Percentiles rank a stretch among this genome's conserved stretches.
Conservation (phyloP, 2,113 vertebrate genomes). For the Mesocricetus auratus region DNA sequence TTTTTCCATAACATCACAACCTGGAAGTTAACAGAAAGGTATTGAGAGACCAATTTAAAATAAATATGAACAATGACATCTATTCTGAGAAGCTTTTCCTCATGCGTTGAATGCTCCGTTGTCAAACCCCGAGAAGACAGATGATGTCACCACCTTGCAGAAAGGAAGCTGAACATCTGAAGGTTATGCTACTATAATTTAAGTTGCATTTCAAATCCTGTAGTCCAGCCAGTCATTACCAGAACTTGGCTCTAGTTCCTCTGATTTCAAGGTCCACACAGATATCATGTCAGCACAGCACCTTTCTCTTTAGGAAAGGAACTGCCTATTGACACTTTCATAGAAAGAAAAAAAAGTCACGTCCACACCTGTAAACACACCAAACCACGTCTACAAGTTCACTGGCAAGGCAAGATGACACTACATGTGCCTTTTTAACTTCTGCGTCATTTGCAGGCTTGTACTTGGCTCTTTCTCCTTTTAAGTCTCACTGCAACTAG, state of each 20-base stretch:
- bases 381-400: too few relatives aligned
- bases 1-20: not conserved
- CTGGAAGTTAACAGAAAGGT: not conserved
- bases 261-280: not conserved
- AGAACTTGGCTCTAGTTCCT: not conserved
- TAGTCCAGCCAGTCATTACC: not conserved
- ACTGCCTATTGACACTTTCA: not conserved
- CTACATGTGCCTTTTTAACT: not conserved
- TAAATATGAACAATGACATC: not conserved
- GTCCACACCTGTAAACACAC: too few relatives aligned
- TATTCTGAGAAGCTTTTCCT: not conserved
- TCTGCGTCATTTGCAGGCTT: not conserved
- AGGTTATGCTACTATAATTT: not conserved
- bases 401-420: too few relatives aligned
- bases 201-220: not conserved
- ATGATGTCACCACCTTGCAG: not conserved
- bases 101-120: not conserved
- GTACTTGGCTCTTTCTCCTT: not conserved
- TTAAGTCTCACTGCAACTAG: not conserved
- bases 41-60: not conserved
- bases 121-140: not conserved
- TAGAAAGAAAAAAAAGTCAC: not conserved
- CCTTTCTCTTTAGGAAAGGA: not conserved
- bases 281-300: not conserved
- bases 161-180: not conserved